These are phyloP conservation scores for Microtus pennsylvanicus DNA, from an alignment of 2,113 vertebrate species.

Conservation along the genomic window DNA sequence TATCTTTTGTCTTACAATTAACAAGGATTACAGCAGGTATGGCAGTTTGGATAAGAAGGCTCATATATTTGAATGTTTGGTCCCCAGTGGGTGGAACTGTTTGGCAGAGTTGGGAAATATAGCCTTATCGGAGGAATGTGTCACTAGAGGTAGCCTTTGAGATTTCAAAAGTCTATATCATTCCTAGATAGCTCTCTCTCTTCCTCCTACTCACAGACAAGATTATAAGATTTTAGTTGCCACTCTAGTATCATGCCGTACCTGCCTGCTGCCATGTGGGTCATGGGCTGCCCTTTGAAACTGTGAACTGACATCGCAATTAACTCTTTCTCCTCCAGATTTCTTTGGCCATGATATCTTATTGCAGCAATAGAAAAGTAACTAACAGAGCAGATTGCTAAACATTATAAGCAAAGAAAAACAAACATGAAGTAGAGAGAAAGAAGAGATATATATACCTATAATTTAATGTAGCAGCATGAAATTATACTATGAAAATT, in stretches of 20 bases:
- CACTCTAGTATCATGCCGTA: background rate
- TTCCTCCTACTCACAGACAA: background rate
- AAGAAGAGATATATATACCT: background rate
- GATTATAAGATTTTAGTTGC: background rate
- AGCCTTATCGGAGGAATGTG: background rate
- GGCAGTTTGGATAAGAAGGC: background rate
- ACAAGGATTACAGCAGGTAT: background rate
- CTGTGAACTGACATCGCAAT: background rate
- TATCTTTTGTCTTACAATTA: background rate
- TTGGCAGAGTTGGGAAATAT: background rate
- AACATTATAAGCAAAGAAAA: background rate
- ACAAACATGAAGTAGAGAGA: background rate
- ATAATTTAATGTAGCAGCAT: background rate
- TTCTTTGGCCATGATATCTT: background rate
- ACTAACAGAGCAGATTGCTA: background rate
- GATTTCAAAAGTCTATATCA: background rate
- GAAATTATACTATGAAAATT: constrained; percentile 14
- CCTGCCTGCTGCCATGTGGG: background rate
- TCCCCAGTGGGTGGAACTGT: background rate
- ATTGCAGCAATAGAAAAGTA: background rate
- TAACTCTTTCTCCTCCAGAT: background rate
- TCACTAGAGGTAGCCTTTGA: background rate
- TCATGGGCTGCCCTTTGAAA: background rate
- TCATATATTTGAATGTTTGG: background rate
- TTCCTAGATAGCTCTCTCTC: background rate